Base-by-base conservation (phyloP, 2,888 invertebrate genomes). In the Macaria liturata region DNA sequence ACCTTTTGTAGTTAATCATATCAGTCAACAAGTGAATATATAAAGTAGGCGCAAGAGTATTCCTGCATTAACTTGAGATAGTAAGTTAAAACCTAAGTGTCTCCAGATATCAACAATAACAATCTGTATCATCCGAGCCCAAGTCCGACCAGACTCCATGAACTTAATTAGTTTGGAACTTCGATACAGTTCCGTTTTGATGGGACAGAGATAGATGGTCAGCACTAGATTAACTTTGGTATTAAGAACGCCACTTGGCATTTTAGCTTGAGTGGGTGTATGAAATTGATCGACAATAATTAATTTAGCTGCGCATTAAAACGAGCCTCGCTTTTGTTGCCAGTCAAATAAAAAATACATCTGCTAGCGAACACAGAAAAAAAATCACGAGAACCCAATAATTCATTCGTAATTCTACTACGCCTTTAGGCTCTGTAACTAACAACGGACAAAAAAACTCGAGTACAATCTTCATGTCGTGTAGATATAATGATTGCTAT, bases 131-230 rank as follows among this genome's bases (percentile, higher is more conserved):
- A 54, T 50, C 40, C 47, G 46, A 57, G 49, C 1, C 61, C 59
- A 58, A 53, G 59, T 56, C 62, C 55, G 63, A 68, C 66, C 69
- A 59, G 70, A 77, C 68, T 68, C 66, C 67, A 64, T 69, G 67
- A 71, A 73, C 81, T 81, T 83, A 86, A 87, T 88, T 86, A 86
- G 86, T 82, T 83, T 72, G 67, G 66, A 83, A 83, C 75, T 84
- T 78, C 67, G 74, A 78, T 74, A 71, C 64, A 67, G 70, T 67
- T 67, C 68, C 70, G 67, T 76, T 75, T 78, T 81, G 79, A 84
- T 78, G 78, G 80, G 78, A 74, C 77, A 72, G 70, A 76, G 78
- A 84, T 79, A 76, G 71, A 83, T 80, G 69, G 71, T 56, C 61
- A 50, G 37, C 44, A 32, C 59, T 65, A 64, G 66, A 68, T 68